phyloP scores from a whole-genome alignment of 2,888 invertebrate species.

The Aphidoletes aphidimyza region DNA sequence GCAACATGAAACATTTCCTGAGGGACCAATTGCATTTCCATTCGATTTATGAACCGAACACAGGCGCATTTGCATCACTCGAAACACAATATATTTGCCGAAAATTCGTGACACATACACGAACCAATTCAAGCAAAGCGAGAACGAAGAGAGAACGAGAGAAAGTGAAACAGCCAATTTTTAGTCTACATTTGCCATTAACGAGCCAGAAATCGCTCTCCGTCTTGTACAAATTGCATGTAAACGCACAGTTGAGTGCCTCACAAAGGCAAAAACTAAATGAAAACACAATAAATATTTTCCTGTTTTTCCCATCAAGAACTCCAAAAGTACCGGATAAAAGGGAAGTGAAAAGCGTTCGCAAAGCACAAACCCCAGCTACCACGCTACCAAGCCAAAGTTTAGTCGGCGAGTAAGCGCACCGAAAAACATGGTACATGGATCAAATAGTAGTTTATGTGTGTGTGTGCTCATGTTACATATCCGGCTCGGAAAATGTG shows the following conservation, averaged over 20 bases:
- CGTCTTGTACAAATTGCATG: slow-evolving; percentile 44
- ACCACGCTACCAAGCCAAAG: not conserved
- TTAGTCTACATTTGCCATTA: slow-evolving; percentile 26
- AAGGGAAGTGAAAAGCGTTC: not conserved
- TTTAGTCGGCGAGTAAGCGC: not conserved
- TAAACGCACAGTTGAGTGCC: slow-evolving; percentile 49
- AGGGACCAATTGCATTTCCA: slow-evolving; percentile 52
- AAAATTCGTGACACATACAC: slow-evolving; percentile 40
- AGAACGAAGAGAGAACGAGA: not conserved
- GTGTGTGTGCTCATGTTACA: slow-evolving; percentile 47
- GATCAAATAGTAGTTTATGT: slow-evolving; percentile 50
- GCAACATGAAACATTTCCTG: slow-evolving; percentile 48
- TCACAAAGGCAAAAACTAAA: slow-evolving; percentile 38
- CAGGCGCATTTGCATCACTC: slow-evolving; percentile 50
- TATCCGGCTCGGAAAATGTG: slow-evolving; percentile 53
- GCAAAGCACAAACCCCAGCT: not conserved
- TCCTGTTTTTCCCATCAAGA: slow-evolving; percentile 38
- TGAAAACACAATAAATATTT: slow-evolving; percentile 53
- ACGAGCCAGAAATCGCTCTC: not conserved
- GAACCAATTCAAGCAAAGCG: not conserved
- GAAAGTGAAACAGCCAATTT: not conserved
- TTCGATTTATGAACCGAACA: slow-evolving; percentile 47
- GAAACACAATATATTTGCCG: not conserved
- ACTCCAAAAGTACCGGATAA: not conserved
- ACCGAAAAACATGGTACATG: slow-evolving; percentile 39